These are phyloP conservation scores for Laticauda colubrina DNA, from an alignment of 2,113 vertebrate genomes.

Conservation along the genomic window DNA sequence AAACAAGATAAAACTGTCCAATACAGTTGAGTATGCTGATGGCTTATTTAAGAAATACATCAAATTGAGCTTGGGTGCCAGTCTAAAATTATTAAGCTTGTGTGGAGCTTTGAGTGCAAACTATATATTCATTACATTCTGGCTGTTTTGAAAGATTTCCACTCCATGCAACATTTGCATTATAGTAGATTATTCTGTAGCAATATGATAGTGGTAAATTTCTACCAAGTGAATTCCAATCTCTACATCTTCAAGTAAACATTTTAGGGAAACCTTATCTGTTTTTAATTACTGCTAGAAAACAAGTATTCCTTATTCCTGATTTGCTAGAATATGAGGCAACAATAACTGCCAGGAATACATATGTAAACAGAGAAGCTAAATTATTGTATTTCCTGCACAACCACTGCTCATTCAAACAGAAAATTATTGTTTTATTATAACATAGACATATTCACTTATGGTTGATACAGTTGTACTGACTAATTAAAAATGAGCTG, in stretches of 20 bases:
- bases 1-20: not conserved
- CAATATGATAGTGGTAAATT: not conserved
- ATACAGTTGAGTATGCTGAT: not conserved
- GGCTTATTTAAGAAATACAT: not conserved
- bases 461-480: slow-evolving; percentile 16
- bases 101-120: not conserved
- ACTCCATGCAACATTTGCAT: not conserved
- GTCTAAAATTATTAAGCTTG: not conserved
- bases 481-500: slow-evolving; percentile 37
- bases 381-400: slow-evolving; percentile 21
- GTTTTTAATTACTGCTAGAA: not conserved
- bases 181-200: not conserved
- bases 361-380: slow-evolving; percentile 13
- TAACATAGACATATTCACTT: slow-evolving; percentile 20
- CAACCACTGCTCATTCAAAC: slow-evolving; percentile 23
- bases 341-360: slow-evolving; percentile 21
- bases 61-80: not conserved
- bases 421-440: slow-evolving; percentile 30
- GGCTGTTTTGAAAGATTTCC: not conserved
- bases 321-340: slow-evolving; percentile 24
- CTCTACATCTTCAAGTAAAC: not conserved
- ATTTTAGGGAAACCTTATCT: not conserved
- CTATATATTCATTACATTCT: not conserved
- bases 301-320: not conserved
- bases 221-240: not conserved